Conservation (phyloP, 1,140 invertebrate genomes). For the Limonius californicus region DNA sequence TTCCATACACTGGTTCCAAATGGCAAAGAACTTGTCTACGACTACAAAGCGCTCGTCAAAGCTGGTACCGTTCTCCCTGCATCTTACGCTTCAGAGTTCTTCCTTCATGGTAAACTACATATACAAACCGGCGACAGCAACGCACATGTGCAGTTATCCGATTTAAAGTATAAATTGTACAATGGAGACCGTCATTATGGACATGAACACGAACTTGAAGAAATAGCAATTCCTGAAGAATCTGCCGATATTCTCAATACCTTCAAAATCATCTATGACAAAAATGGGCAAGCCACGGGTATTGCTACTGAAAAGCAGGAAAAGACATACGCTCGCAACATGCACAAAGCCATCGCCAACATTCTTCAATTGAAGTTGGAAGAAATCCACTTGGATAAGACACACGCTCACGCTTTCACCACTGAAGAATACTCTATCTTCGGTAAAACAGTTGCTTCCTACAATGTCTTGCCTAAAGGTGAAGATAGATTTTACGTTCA, state of each 20-base stretch:
- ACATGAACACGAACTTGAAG: constrained; percentile 21
- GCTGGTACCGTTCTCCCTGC: constrained; percentile 42
- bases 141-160: constrained; percentile 27
- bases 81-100: constrained; percentile 43
- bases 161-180: constrained; percentile 43
- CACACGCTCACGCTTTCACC: constrained; percentile 23
- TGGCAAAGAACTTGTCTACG: constrained; percentile 45
- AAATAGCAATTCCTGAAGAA: constrained; percentile 27
- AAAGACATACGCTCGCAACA: constrained; percentile 42
- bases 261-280: constrained; percentile 42
- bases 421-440: constrained; percentile 29
- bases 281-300: constrained; percentile 31
- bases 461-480: constrained; percentile 24
- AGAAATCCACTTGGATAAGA: constrained; percentile 18
- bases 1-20: constrained; percentile 29
- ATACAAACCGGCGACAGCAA: neutral
- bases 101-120: constrained; percentile 41
- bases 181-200: constrained; percentile 38
- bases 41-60: constrained; percentile 44
- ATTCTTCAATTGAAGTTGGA: constrained; percentile 44
- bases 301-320: constrained; percentile 31
- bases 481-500: constrained; percentile 23
- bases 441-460: constrained; percentile 24
- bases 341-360: constrained; percentile 46
- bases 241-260: constrained; percentile 36